Conservation (phyloP, 2,888 invertebrate species). For the Aphodius sticticus region DNA sequence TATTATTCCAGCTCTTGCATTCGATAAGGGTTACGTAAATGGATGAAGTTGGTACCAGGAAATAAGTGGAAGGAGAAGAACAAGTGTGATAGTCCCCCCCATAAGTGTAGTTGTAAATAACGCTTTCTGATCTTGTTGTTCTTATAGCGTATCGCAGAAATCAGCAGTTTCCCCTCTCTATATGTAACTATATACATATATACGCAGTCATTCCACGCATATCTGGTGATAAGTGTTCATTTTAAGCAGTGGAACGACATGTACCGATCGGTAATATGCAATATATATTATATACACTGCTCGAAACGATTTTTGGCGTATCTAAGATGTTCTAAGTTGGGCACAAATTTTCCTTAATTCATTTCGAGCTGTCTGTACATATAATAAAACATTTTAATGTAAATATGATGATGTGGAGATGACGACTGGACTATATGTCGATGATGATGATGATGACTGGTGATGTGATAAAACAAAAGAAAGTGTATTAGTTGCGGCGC, state of each 20-base stretch:
- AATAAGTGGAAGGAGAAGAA: conserved; percentile 34
- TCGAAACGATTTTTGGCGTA: neutral
- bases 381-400: neutral
- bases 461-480: neutral
- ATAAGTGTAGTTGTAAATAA: conserved; percentile 33
- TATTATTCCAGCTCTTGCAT: conserved; percentile 37
- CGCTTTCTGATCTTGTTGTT: conserved; percentile 4
- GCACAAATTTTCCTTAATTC: neutral
- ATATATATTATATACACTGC: neutral
- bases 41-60: neutral
- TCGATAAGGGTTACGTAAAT: conserved; percentile 45
- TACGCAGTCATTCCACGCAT: neutral
- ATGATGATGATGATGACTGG: neutral
- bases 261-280: neutral
- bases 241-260: neutral
- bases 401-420: neutral
- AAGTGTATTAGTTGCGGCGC: neutral
- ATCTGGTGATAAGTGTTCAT: neutral
- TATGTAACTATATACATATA: neutral
- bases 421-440: neutral
- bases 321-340: neutral
- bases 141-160: neutral
- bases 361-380: neutral
- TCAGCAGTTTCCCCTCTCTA: neutral
- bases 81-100: conserved; percentile 42